Base-by-base conservation (phyloP, 2,797 vertebrate species). In the Apogon hyalosoma region DNA sequence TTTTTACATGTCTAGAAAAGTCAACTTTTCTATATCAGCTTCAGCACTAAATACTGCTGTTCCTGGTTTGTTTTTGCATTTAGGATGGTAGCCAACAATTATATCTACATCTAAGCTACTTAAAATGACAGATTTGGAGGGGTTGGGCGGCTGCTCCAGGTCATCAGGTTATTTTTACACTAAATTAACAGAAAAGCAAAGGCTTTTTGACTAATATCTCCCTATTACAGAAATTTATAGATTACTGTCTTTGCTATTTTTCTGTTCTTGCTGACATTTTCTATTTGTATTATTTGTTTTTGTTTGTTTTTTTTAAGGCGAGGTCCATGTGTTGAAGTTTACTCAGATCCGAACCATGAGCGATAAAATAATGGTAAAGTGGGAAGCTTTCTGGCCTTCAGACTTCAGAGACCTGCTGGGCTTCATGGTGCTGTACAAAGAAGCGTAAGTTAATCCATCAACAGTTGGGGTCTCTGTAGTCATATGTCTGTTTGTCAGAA, bases 341-440 rank as follows among this genome's bases (percentile, higher is more conserved):
- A 97, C 95, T 13, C 86, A 47, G 65, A 89, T 98, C 36, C 94
- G 94, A 71, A 98, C 95, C 0, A 71, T 90, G 45, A 93, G 89
- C 0, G 95, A 98, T 89, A 99, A 97, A 90, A 98, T 99, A 78
- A 82, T 98, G 77, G 88, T 99, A 48, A 97, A 89, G 79, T 99
- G 98, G 98, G 91, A 97, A 69, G 64, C 97, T 0, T 99, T 98
- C 85, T 98, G 98, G 97, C 98, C 98, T 0, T 93, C 93, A 0
- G 98, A 99, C 81, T 99, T 95, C 93, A 92, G 98, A 54, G 98
- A 99, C 76, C 94, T 99, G 56, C 90, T 99, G 84, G 97, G 98
- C 5, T 99, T 99, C 80, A 98, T 99, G 96, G 94, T 99, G 1
- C 96, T 98, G 70, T 99, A 98, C 87, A 99, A 98, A 82, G 98